Percentiles rank a stretch among this genome's conserved stretches.
phyloP scores from a whole-genome alignment of 1,140 invertebrate genomes.

The Diorhabda carinulata region DNA sequence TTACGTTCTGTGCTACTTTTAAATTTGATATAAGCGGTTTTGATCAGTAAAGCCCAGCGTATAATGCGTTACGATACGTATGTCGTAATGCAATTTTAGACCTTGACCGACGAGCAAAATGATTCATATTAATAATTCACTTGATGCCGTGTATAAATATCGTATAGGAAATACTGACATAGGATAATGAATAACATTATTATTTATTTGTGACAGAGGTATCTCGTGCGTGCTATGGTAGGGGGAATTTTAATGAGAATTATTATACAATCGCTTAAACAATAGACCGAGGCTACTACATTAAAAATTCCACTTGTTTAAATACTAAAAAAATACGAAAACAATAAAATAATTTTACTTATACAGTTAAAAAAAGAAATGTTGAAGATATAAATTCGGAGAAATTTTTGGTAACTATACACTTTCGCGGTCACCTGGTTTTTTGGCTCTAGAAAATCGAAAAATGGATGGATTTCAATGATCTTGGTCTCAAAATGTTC shows the following conservation, averaged over 20 bases:
- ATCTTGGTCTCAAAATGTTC: too few species aligned
- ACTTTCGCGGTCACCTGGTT: too few species aligned
- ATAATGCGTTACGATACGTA: conserved; percentile 1
- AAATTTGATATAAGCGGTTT: neutral
- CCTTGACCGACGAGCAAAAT: neutral
- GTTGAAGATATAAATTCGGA: too few species aligned
- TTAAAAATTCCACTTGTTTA: too few species aligned
- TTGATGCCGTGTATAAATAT: neutral
- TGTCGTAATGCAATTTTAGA: neutral
- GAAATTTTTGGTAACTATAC: too few species aligned
- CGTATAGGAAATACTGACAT: conserved; percentile 2
- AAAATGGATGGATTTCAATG: too few species aligned
- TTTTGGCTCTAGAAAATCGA: too few species aligned
- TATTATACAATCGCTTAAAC: too few species aligned
- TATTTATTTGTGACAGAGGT: neutral
- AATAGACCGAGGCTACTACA: too few species aligned
- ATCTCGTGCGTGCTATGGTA: neutral
- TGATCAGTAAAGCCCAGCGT: neutral
- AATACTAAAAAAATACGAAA: too few species aligned
- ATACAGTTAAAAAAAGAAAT: too few species aligned
- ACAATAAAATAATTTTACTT: too few species aligned
- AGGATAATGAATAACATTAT: conserved; percentile 1
- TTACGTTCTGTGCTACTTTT: neutral
- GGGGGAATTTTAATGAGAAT: neutral
- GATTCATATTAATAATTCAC: conserved; percentile 3